Conservation (phyloP, 2,113 vertebrate genomes). For the Corythoichthys haematopterus region DNA sequence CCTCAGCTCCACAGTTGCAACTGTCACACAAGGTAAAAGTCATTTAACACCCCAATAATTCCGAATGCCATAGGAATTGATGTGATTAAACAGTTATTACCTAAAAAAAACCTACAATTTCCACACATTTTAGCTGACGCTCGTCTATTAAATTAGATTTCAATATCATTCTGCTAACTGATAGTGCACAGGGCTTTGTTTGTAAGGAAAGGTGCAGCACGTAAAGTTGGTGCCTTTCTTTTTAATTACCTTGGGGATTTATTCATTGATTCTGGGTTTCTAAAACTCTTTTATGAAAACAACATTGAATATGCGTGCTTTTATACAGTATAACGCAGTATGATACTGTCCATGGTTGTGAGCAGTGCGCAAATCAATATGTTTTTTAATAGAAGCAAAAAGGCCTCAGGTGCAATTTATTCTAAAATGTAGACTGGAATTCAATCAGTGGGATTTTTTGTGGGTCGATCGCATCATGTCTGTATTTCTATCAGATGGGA, state of each 20-base stretch:
- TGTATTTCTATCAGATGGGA: constrained; percentile 44
- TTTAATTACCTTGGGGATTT: constrained; percentile 73
- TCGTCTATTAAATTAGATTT: constrained; percentile 51
- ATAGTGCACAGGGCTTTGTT: constrained; percentile 71
- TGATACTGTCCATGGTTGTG: constrained; percentile 36
- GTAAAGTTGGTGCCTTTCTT: constrained; percentile 54
- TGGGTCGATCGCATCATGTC: neutral
- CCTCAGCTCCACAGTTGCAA: neutral
- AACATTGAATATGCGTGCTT: constrained; percentile 12
- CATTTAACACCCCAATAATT: neutral
- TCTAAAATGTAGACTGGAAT: constrained; percentile 45
- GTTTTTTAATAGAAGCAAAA: constrained; percentile 49
- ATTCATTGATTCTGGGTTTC: constrained; percentile 51
- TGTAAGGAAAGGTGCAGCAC: constrained; percentile 52
- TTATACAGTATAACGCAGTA: constrained; percentile 9
- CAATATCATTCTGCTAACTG: constrained; percentile 67
- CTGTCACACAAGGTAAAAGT: neutral
- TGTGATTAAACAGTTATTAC: neutral
- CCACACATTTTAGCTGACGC: neutral
- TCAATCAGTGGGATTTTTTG: constrained; percentile 19
- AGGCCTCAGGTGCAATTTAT: constrained; percentile 47
- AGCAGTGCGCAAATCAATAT: constrained; percentile 46
- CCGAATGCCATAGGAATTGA: constrained; percentile 13
- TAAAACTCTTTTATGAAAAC: constrained; percentile 43
- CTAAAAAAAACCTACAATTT: constrained; percentile 8